Conservation (phyloP, 2,797 vertebrate genomes). For the Neosalanx taihuensis region DNA sequence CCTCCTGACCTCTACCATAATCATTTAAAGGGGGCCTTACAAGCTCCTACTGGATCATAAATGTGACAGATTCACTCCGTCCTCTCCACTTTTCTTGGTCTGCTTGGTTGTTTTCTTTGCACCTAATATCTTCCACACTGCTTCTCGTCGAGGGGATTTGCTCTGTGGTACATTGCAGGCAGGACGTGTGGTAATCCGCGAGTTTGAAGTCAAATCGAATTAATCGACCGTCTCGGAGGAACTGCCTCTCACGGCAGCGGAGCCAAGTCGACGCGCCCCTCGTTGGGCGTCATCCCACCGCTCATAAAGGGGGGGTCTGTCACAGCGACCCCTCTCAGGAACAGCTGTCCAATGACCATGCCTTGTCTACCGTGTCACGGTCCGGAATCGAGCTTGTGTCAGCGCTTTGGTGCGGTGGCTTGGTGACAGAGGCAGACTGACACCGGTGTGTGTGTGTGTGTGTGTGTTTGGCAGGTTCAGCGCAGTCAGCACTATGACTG, state of each 20-base stretch:
- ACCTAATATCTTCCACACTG: no score
- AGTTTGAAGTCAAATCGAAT: no score
- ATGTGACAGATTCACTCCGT: not conserved
- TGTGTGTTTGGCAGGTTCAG: conserved; percentile 63
- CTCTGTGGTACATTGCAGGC: no score
- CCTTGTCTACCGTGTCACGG: no score
- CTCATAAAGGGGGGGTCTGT: no score
- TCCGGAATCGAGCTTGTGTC: not conserved
- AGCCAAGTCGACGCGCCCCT: not conserved
- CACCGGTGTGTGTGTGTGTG: not conserved
- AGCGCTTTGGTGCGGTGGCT: not conserved
- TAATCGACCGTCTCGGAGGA: not conserved
- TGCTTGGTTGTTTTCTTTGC: not conserved
- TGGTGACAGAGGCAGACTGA: not conserved
- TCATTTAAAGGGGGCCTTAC: not conserved
- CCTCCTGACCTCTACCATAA: conserved; percentile 18
- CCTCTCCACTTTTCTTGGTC: not conserved
- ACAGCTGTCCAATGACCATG: no score
- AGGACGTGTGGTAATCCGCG: no score
- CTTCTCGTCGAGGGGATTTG: no score
- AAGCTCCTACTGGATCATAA: not conserved
- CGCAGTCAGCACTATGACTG: conserved; percentile 84
- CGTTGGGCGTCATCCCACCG: no score
- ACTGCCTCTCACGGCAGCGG: not conserved
- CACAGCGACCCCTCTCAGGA: no score